These are phyloP conservation scores for Aptenodytes forsteri DNA, from an alignment of 2,113 vertebrate genomes.

Conservation along the genomic window DNA sequence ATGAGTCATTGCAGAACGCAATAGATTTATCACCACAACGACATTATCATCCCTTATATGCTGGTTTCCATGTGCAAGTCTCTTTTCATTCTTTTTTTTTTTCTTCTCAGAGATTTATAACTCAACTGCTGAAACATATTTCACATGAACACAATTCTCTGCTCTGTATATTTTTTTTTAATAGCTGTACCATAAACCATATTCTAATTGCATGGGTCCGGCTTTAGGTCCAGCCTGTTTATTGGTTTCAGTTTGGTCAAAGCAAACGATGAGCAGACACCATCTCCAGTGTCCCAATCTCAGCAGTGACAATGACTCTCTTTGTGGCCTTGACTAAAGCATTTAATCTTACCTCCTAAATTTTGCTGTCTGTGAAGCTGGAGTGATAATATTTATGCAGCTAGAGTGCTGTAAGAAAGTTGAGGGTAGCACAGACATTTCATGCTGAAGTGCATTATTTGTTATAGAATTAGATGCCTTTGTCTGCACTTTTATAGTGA, in stretches of 20 bases:
- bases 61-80: neutral
- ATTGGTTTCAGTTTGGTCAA: neutral
- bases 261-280: neutral
- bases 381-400: neutral
- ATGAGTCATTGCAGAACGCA: constrained; percentile 36
- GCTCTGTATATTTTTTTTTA: neutral
- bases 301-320: neutral
- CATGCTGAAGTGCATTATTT: neutral
- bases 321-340: neutral
- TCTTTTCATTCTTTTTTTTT: neutral
- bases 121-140: neutral
- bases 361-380: neutral
- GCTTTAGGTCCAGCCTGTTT: neutral
- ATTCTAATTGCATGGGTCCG: neutral
- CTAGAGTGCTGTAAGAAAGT: neutral
- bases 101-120: neutral
- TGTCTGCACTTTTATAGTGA: neutral
- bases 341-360: neutral
- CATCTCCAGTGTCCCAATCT: neutral
- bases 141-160: constrained; percentile 7
- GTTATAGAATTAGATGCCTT: neutral
- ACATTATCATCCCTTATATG: neutral
- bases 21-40: constrained; percentile 27
- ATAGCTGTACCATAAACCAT: neutral
- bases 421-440: neutral